Conservation (phyloP, 1,140 invertebrate species). For the Neodiprion lecontei region DNA sequence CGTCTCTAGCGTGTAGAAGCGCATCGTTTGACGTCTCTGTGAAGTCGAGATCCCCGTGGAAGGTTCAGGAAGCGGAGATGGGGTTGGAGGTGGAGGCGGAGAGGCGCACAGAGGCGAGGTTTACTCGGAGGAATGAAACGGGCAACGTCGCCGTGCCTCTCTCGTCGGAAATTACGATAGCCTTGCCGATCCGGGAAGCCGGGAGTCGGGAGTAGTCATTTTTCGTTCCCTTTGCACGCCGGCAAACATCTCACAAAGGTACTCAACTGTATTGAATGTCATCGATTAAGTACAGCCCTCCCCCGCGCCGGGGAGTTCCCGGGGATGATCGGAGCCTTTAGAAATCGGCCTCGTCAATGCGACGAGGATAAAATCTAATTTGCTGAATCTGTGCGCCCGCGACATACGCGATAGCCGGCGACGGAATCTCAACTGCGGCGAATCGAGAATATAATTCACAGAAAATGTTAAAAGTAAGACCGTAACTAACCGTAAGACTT, state of each 20-base stretch:
- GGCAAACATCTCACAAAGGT: constrained; percentile 2
- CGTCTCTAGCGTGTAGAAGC: background rate
- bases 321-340: background rate
- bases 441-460: too few relatives aligned
- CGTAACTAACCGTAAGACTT: too few relatives aligned
- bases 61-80: background rate
- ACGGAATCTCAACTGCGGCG: too few relatives aligned
- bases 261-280: constrained; percentile 3
- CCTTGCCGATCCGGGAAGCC: background rate
- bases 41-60: background rate
- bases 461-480: too few relatives aligned
- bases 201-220: background rate
- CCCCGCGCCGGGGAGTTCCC: too few relatives aligned
- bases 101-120: background rate
- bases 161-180: constrained; percentile 2
- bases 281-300: background rate
- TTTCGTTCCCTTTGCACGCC: background rate
- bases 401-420: too few relatives aligned
- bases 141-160: background rate
- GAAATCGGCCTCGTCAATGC: background rate
- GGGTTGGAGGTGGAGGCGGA: background rate
- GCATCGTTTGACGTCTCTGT: constrained; percentile 2
- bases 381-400: background rate
- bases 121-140: constrained; percentile 2
- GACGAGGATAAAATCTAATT: background rate